Evolutionary conservation across 2,113 vertebrate species (phyloP).

Genomic region (Euleptes europaea): DNA sequence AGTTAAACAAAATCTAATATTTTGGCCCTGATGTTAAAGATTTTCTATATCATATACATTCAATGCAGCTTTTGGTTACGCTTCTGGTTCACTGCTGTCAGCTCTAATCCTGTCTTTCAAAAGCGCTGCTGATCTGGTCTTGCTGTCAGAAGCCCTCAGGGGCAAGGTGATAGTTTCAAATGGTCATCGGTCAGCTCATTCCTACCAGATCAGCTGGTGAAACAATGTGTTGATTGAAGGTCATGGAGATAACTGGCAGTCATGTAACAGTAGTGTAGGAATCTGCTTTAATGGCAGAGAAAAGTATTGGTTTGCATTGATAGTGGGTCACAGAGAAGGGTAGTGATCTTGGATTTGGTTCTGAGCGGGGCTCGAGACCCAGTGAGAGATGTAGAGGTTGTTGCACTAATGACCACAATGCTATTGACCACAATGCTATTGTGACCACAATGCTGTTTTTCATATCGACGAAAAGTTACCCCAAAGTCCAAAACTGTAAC

Average conservation of each 20-base stretch:
- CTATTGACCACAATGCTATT: too few relatives aligned
- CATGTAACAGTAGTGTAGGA: not conserved
- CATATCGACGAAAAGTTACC: too few relatives aligned
- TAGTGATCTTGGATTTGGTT: too few relatives aligned
- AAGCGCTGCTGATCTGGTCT: constrained; percentile 29
- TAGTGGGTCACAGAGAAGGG: too few relatives aligned
- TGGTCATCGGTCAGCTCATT: not conserved
- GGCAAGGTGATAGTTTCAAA: constrained; percentile 16
- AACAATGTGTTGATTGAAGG: constrained; percentile 38
- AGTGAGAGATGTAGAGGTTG: too few relatives aligned
- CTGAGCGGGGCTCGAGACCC: too few relatives aligned
- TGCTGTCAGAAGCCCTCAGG: constrained; percentile 14
- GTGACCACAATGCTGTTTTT: too few relatives aligned
- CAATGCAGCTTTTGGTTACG: constrained; percentile 50
- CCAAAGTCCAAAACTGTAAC: too few relatives aligned
- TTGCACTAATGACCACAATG: too few relatives aligned
- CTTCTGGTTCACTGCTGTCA: constrained; percentile 40
- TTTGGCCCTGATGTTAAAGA: constrained; percentile 54
- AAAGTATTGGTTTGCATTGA: not conserved
- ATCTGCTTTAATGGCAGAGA: constrained; percentile 16
- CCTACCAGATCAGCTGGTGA: constrained; percentile 26
- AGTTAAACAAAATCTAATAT: constrained; percentile 28
- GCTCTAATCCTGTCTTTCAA: constrained; percentile 25
- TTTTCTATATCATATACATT: constrained; percentile 53
- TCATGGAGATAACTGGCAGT: constrained; percentile 30